Base-by-base conservation (phyloP, 2,797 vertebrate genomes). In the Okamejei kenojei region DNA sequence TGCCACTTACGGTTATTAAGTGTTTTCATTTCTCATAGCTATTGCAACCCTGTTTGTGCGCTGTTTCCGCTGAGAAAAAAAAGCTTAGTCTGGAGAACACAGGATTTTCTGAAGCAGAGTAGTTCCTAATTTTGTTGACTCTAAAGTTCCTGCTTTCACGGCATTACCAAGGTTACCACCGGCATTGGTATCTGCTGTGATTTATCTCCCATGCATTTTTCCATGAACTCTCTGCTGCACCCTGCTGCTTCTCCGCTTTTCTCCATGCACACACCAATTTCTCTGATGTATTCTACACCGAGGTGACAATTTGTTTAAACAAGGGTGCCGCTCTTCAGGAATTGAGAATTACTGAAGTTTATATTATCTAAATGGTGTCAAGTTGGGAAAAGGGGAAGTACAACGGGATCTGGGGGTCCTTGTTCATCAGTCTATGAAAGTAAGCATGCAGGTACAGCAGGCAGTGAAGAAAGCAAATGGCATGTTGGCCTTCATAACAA, bases 91-190 rank as follows among this genome's bases (percentile, higher is more conserved):
- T 88, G 61, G 84, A 65, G 84, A 88, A 88, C 15, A 32, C 7
- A 35, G 84, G 61, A 68, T n/a, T 88, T 68, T 88, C 84, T 88
- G 84, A 32, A 32, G 35, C 61, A 68, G 61, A 88, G 84, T 63
- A 88, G 84, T 88, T 88, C 84, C 84, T 88, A 88, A 88, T 88
- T 88, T 68, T 88, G 84, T 88, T 88, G 84, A 88, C 84, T 26
- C 45, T 88, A 63, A 88, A 88, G 84, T 88, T 88, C 84, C 84
- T 68, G 84, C 84, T 88, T 32, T 88, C 61, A 35, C 2, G 35
- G 84, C 84, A 88, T 88, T 35, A 65, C 84, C 61, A 88, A 88
- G 84, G 61, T 65, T 88, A 88, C 61, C 84, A 65, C 61, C n/a
- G 84, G 84, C 63, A 88, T 88, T 68, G 61, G 29, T 63, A 88